Evolutionary conservation across 1,140 invertebrate genomes (phyloP).

Genomic region (Atopsyche davidsoni): DNA sequence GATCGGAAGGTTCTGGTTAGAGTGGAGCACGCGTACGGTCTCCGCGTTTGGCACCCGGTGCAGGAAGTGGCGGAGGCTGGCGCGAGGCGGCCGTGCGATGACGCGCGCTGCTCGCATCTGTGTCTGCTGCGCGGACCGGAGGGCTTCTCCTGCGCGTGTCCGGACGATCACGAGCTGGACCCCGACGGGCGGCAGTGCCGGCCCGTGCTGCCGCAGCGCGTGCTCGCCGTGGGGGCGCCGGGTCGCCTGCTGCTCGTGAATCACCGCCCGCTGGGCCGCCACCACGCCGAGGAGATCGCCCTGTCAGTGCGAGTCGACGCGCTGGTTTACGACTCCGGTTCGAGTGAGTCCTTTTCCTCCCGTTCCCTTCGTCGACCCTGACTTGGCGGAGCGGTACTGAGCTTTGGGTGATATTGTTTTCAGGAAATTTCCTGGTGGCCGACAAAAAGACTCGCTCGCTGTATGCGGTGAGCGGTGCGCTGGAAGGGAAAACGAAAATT

Average conservation of each 20-base stretch:
- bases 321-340: slow-evolving; percentile 20
- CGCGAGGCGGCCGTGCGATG: slow-evolving; percentile 62
- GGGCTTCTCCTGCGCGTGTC: slow-evolving; percentile 69
- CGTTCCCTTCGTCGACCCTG: background rate
- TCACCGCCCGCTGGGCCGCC: slow-evolving; percentile 46
- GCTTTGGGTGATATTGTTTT: no score
- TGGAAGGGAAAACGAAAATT: no score
- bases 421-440: no score
- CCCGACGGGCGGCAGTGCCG: slow-evolving; percentile 49
- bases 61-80: slow-evolving; percentile 40
- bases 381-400: no score
- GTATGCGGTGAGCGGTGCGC: no score
- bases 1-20: slow-evolving; percentile 49
- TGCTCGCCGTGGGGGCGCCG: slow-evolving; percentile 37
- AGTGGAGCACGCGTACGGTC: slow-evolving; percentile 52
- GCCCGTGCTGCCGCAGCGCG: slow-evolving; percentile 33
- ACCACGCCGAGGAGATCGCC: slow-evolving; percentile 33
- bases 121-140: slow-evolving; percentile 65
- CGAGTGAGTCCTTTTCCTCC: no score
- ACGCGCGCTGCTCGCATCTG: slow-evolving; percentile 66
- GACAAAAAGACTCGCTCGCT: no score
- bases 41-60: background rate
- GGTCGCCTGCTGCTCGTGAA: slow-evolving; percentile 41
- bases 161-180: slow-evolving; percentile 58
- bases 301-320: slow-evolving; percentile 11